Percentiles rank a stretch among this genome's conserved stretches.
Conservation (phyloP, 2,113 vertebrate species). For the Ictidomys tridecemlineatus region DNA sequence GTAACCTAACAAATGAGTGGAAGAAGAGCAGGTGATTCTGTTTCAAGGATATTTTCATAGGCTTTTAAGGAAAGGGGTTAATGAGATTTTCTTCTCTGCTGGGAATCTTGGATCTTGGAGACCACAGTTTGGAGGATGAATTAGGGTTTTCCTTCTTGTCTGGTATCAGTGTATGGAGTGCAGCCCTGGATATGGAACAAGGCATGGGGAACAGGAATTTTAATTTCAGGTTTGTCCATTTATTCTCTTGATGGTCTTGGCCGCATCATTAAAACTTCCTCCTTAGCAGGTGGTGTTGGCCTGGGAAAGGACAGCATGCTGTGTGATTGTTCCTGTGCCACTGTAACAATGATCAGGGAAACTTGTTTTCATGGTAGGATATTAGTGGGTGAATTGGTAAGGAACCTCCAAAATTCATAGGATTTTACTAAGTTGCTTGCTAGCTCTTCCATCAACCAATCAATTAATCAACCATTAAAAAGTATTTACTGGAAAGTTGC, state of each 20-base stretch:
- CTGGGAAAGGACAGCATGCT: not conserved
- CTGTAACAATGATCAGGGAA: not conserved
- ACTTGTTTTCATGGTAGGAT: not conserved
- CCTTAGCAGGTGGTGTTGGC: not conserved
- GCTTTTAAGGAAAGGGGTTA: not conserved
- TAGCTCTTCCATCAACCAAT: not conserved
- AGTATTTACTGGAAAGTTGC: slow-evolving; percentile 50
- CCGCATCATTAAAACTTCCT: not conserved
- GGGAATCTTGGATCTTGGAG: not conserved
- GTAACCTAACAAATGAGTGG: not conserved
- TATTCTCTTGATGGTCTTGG: not conserved
- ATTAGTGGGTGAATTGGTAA: not conserved
- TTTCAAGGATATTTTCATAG: not conserved
- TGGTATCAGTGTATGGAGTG: not conserved
- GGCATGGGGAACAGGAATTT: not conserved
- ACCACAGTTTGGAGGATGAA: not conserved
- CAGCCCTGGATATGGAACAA: not conserved
- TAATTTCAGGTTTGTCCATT: not conserved
- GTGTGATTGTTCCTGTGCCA: not conserved
- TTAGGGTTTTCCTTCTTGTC: not conserved
- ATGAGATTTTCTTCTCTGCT: not conserved
- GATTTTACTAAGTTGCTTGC: not conserved
- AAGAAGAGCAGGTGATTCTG: not conserved
- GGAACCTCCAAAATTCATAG: not conserved
- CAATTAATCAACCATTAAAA: slow-evolving; percentile 26